Base-by-base conservation (phyloP, 2,113 vertebrate genomes). In the Channa maculata region DNA sequence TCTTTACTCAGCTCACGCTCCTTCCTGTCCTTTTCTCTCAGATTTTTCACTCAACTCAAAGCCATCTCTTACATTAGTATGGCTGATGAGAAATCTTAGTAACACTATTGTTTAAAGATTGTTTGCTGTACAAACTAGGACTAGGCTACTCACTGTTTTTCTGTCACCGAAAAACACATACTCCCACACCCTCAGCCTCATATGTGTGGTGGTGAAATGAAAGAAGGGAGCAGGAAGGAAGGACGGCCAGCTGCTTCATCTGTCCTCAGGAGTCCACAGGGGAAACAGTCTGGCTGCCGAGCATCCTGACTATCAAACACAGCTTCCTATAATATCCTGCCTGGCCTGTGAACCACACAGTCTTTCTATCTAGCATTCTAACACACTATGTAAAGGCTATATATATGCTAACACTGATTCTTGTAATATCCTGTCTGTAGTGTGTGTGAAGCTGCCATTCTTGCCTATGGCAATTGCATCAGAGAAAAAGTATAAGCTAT, bases 201-300 rank as follows among this genome's bases (percentile, higher is more conserved):
- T 73, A 65, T 89, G 75, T 79, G 82, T 85, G 79, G 75, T 87
- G 88, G 86, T 87, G 89, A 88, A 90, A 88, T 90, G 87, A 90
- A 89, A 91, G 82, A 65, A 86, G 83, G 75, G 78, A 88, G 76
- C 89, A 91, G 92, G 90, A 90, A 90, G 81, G 84, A 92, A 87
- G 91, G 89, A 90, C 82, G 82, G 77, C 75, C 91, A 90, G 91
- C 90, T 92, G 90, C 85, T 90, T 89, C 84, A 83, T 90, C 78
- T 86, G 90, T 91, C 91, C 88, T 90, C 83, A 59, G 89, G 79
- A 88, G 88, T 87, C 88, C 84, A 82, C 82, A 75, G 88, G 83
- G 88, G 84, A 87, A 90, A 87, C 84, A 75, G 87, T 66, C 84
- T 85, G 86, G 87, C 92, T 90, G 81, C 83, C 8, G 65, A 89